A percentile compares a stretch with the other conserved stretches of the same genome.
Conservation (phyloP, 92 coral and sea anemone genomes). For the Diadumene lineata region DNA sequence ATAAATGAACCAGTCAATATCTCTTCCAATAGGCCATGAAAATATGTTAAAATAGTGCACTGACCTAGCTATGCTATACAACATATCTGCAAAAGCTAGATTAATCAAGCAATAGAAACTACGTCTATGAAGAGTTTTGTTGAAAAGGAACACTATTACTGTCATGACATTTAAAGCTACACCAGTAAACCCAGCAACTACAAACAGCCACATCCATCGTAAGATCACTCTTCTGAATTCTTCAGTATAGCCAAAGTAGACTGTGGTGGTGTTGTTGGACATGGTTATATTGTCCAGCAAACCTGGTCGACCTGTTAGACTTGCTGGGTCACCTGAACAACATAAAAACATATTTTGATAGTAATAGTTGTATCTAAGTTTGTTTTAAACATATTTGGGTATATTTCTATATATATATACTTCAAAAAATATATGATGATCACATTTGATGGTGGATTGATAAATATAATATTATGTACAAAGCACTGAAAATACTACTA, state of each 20-base stretch:
- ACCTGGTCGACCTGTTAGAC: not conserved
- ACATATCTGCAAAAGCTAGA: slow-evolving; percentile 6
- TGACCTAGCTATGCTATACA: slow-evolving; percentile 5
- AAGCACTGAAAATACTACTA: not conserved
- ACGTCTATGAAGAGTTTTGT: slow-evolving; percentile 4
- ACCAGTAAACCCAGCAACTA: not conserved
- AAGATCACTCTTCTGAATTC: not conserved
- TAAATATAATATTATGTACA: too few relatives aligned
- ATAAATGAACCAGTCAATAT: not conserved
- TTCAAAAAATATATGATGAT: too few relatives aligned
- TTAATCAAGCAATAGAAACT: slow-evolving; percentile 8
- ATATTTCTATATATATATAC: too few relatives aligned
- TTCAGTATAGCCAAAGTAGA: not conserved
- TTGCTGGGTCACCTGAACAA: too few relatives aligned
- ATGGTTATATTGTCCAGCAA: not conserved
- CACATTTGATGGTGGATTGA: too few relatives aligned
- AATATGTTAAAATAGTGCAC: slow-evolving; percentile 2
- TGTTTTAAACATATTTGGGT: too few relatives aligned
- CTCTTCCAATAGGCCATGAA: slow-evolving; percentile 5
- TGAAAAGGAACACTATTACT: not conserved
- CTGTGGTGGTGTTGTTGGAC: not conserved
- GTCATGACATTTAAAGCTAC: not conserved
- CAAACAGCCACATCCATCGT: not conserved
- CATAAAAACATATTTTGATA: too few relatives aligned
- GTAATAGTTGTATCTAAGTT: too few relatives aligned